Base-by-base conservation (phyloP, 2,797 vertebrate species). In the Argya squamiceps region DNA sequence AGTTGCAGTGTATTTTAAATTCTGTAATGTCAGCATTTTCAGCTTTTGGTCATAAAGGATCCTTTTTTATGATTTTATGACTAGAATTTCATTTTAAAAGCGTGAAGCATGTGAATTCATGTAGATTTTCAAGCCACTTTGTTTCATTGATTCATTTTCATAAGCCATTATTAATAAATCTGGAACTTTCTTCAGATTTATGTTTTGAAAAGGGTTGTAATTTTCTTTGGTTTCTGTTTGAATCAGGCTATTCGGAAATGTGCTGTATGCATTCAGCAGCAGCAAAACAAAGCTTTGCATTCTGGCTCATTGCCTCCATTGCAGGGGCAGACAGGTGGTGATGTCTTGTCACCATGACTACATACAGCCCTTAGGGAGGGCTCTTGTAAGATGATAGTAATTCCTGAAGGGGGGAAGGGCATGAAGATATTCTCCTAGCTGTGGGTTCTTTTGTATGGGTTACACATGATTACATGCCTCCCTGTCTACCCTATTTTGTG, bases 261-360 rank as follows among this genome's bases (percentile, higher is more conserved):
- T 64, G 62, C 64, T 39, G 41, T 58, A 50, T 46, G 82, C 68
- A 44, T 77, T 69, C 62, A 84, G 89, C 76, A 43, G 47, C 78
- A 87, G 92, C 68, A 95, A 92, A 93, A 94, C 87, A 86, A 86
- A 41, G 70, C 93, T 94, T 60, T 70, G 83, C 83, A 47, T 92
- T 95, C 91, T 92, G 75, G 69, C 89, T 88, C 87, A 77, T 88
- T 15, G 89, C 93, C 95, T 95, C 90, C 46, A 58, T 89, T 96
- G 93, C 88, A 34, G 76, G 93, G 94, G 80, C 92, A 93, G 96
- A 94, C 95, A 98, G 95, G 97, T 96, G 92, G 97, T 92, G 96
- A 94, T 96, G 84, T 94, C 88, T 82, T 93, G 97, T 98, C 97
- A 96, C 98, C 98, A 98, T 98, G 98, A 89, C 97, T 97, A 98